phyloP scores from a whole-genome alignment of 2,797 vertebrate genomes.

The Lepilemur ruficaudatus region DNA sequence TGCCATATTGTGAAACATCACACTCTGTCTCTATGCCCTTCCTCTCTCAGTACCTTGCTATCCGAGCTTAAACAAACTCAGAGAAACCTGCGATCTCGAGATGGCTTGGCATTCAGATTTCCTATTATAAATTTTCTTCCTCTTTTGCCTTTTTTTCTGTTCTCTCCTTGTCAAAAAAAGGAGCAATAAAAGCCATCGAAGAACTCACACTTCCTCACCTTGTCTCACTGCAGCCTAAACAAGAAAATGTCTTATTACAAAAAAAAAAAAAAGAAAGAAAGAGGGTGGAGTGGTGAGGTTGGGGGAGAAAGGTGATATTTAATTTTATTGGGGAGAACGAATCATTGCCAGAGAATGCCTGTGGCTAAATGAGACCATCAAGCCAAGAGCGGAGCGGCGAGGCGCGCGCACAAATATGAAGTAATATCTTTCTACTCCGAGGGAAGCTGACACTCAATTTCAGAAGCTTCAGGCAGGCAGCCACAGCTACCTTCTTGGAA shows the following conservation, averaged over 20 bases:
- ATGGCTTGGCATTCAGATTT: neutral
- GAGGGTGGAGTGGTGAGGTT: neutral
- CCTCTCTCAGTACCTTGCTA: neutral
- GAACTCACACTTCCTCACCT: conserved; percentile 40
- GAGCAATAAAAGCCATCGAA: conserved; percentile 41
- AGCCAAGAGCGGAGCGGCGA: conserved; percentile 70
- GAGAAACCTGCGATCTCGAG: neutral
- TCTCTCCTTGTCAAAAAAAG: conserved; percentile 38
- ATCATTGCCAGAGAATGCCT: conserved; percentile 79
- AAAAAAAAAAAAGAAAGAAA: accelerated
- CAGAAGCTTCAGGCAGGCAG: conserved; percentile 78
- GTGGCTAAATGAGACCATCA: conserved; percentile 75
- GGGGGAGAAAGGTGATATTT: conserved; percentile 81
- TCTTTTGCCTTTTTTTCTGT: conserved; percentile 7
- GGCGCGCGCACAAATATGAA: conserved; percentile 80
- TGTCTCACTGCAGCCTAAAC: conserved; percentile 56
- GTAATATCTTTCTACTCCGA: conserved; percentile 82
- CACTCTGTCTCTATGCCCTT: neutral
- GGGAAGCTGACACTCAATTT: conserved; percentile 80
- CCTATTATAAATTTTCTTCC: neutral
- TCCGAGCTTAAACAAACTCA: neutral
- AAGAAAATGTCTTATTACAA: conserved; percentile 69
- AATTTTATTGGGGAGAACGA: conserved; percentile 83
- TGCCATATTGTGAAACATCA: neutral
- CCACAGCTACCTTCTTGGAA: conserved; percentile 78